Conservation (phyloP, 2,797 vertebrate genomes). For the Loriculus beryllinus region DNA sequence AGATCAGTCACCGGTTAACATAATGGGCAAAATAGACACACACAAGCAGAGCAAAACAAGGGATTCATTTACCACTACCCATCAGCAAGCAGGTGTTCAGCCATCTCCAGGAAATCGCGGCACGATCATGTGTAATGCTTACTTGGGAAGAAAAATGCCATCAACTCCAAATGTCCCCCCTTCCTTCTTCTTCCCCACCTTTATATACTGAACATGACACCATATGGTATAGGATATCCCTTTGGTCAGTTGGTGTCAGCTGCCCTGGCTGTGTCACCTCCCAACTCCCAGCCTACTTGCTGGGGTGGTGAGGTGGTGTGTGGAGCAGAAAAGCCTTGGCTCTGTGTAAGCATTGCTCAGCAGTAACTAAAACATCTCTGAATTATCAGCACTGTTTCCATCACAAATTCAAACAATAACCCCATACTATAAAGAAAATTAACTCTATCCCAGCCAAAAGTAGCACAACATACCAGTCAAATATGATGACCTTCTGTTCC, state of each 20-base stretch:
- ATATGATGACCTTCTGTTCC: neutral
- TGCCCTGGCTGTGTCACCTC: neutral
- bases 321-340: neutral
- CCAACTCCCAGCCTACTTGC: neutral
- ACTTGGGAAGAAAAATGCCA: neutral
- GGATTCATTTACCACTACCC: neutral
- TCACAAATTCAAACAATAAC: neutral
- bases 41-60: neutral
- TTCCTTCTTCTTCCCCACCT: neutral
- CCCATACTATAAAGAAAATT: neutral
- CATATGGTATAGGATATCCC: neutral
- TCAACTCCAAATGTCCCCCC: neutral
- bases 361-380: neutral
- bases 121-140: neutral
- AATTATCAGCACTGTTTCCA: neutral
- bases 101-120: neutral
- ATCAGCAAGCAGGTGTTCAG: neutral
- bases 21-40: neutral
- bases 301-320: neutral
- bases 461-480: neutral
- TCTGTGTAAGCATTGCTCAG: neutral
- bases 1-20: neutral
- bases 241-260: neutral
- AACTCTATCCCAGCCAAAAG: neutral
- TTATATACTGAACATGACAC: neutral